Conservation (phyloP, 2,113 vertebrate genomes). For the Grammomys dolichurus region DNA sequence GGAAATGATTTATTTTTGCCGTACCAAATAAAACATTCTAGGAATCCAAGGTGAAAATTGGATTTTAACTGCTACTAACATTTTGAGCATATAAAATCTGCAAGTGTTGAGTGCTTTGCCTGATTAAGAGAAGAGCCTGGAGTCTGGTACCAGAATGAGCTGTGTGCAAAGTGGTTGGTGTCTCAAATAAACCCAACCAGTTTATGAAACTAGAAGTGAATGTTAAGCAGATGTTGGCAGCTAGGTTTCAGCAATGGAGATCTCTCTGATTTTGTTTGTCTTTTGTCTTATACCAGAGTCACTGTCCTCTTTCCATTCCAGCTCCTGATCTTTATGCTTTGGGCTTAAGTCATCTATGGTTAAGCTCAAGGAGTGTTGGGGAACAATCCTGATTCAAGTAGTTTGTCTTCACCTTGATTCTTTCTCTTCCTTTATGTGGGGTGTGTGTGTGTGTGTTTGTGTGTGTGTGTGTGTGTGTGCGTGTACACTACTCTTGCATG, state of each 20-base stretch:
- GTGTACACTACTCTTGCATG: neutral
- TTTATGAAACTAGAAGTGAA: slow-evolving; percentile 53
- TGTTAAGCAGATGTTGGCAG: neutral
- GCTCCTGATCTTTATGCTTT: neutral
- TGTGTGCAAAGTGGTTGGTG: neutral
- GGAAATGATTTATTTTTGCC: slow-evolving; percentile 71
- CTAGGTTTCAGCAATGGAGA: neutral
- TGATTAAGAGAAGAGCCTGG: neutral
- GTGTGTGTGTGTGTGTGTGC: neutral
- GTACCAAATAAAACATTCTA: slow-evolving; percentile 76
- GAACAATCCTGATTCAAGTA: neutral
- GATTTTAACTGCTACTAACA: slow-evolving; percentile 65
- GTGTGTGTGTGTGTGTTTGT: neutral
- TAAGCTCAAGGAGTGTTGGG: neutral
- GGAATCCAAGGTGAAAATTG: slow-evolving; percentile 74
- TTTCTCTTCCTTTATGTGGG: neutral
- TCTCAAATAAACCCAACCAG: neutral
- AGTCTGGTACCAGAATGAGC: neutral
- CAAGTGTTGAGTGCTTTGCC: slow-evolving; percentile 59
- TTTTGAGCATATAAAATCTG: slow-evolving; percentile 55
- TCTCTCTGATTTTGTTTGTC: slow-evolving; percentile 13
- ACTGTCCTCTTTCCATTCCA: neutral
- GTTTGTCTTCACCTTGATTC: neutral
- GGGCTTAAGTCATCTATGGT: neutral
- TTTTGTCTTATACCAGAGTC: neutral